These are phyloP conservation scores for Neodiprion fabricii DNA, from an alignment of 1,140 invertebrate species.

Conservation along the genomic window DNA sequence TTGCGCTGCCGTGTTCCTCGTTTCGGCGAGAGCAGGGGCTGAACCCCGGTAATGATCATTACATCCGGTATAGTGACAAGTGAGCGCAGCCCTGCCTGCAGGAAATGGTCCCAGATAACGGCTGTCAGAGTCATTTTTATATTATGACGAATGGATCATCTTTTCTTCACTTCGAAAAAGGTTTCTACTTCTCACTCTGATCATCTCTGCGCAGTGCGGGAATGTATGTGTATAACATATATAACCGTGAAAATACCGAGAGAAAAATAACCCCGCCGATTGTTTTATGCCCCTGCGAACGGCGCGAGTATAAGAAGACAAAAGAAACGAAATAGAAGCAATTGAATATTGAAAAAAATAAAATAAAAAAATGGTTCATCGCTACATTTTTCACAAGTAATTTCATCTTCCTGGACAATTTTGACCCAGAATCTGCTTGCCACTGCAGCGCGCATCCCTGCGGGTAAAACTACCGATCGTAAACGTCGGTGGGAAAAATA, in stretches of 20 bases:
- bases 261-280: no score
- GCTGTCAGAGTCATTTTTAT: conserved; percentile 58
- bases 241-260: no score
- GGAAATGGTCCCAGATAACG: conserved; percentile 58
- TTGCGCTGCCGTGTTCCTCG: conserved; percentile 18
- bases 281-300: no score
- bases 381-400: no score
- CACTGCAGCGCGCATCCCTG: background rate
- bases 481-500: background rate
- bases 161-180: conserved; percentile 32
- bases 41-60: conserved; percentile 57
- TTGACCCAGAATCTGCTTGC: background rate
- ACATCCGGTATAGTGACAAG: conserved; percentile 60
- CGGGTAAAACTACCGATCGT: background rate
- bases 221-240: no score
- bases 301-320: no score
- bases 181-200: background rate
- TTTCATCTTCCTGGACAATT: background rate
- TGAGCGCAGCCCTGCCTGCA: conserved; percentile 49
- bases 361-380: no score
- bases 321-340: no score
- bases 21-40: conserved; percentile 15
- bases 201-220: background rate
- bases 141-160: conserved; percentile 58
- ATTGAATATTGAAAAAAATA: no score